These are phyloP conservation scores for Phenganax stokvisi DNA, from an alignment of 92 coral and sea anemone species.

Conservation along the genomic window DNA sequence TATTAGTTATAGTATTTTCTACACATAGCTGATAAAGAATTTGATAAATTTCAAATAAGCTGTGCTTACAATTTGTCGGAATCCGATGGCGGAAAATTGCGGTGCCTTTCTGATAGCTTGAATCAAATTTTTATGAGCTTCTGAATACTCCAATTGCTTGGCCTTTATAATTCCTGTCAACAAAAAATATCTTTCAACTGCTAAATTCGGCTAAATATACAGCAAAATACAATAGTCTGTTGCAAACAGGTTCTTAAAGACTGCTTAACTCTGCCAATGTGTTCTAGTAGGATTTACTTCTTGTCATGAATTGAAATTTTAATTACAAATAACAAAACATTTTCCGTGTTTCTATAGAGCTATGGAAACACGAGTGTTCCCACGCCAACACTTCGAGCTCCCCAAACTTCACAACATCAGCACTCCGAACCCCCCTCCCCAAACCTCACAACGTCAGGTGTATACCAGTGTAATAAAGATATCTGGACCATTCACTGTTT, in stretches of 20 bases:
- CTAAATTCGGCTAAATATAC: too few relatives aligned
- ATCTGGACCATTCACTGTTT: constrained; percentile 96
- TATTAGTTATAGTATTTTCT: too few relatives aligned
- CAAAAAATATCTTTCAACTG: background rate
- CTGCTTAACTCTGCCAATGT: too few relatives aligned
- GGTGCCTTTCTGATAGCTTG: constrained; percentile 99
- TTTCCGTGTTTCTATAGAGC: too few relatives aligned
- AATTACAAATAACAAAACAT: too few relatives aligned
- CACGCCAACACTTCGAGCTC: too few relatives aligned
- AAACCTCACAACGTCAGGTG: background rate
- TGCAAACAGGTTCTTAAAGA: too few relatives aligned
- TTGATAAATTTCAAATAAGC: background rate
- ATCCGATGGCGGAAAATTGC: constrained; percentile 83
- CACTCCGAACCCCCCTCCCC: background rate
- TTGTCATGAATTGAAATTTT: too few relatives aligned
- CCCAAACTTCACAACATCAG: background rate
- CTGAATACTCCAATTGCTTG: constrained; percentile 90
- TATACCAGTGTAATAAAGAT: constrained; percentile 86
- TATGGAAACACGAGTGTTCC: too few relatives aligned
- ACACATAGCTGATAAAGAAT: too few relatives aligned
- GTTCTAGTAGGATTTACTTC: too few relatives aligned
- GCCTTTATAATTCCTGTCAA: constrained; percentile 88
- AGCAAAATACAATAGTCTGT: too few relatives aligned
- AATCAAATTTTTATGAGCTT: constrained; percentile 88
- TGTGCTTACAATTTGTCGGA: constrained; percentile 90